Conservation (phyloP, 2,113 vertebrate genomes). For the Atherinomorus stipes region DNA sequence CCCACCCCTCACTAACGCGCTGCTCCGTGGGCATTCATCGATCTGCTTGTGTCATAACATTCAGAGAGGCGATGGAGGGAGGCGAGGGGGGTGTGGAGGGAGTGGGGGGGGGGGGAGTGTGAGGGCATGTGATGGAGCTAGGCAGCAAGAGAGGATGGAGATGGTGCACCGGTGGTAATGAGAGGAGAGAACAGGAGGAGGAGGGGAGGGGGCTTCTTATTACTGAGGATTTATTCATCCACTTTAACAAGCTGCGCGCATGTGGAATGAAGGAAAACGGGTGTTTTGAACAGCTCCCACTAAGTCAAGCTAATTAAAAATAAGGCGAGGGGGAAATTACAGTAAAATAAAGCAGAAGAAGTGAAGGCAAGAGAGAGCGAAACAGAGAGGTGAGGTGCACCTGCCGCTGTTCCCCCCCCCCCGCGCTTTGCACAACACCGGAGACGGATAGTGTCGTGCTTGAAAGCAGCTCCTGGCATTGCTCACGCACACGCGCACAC, state of each 20-base stretch:
- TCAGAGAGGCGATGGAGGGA: conserved; percentile 25
- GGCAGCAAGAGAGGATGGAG: conserved; percentile 11
- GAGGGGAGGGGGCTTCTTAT: background rate
- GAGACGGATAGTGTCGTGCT: conserved; percentile 29
- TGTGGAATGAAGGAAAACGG: conserved; percentile 18
- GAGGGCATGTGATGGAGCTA: conserved; percentile 21
- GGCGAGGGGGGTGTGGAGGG: no score
- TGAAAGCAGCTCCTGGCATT: conserved; percentile 19
- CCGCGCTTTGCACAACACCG: conserved; percentile 42
- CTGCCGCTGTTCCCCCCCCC: conserved; percentile 68
- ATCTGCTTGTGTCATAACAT: conserved; percentile 73
- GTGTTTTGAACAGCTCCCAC: conserved; percentile 35
- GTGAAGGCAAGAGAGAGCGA: background rate
- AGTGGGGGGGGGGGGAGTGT: no score
- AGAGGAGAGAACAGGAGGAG: background rate
- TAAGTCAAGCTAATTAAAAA: conserved; percentile 54
- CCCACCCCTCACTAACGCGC: conserved; percentile 57
- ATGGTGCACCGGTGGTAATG: conserved; percentile 37
- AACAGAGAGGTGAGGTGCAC: conserved; percentile 56
- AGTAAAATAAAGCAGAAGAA: background rate
- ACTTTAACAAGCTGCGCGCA: conserved; percentile 54
- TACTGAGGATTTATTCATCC: conserved; percentile 45
- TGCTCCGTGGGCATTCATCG: conserved; percentile 74
- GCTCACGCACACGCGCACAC: background rate
- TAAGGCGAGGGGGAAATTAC: conserved; percentile 16